These are phyloP conservation scores for Hyla sarda DNA, from an alignment of 2,113 vertebrate species.

Conservation along the genomic window DNA sequence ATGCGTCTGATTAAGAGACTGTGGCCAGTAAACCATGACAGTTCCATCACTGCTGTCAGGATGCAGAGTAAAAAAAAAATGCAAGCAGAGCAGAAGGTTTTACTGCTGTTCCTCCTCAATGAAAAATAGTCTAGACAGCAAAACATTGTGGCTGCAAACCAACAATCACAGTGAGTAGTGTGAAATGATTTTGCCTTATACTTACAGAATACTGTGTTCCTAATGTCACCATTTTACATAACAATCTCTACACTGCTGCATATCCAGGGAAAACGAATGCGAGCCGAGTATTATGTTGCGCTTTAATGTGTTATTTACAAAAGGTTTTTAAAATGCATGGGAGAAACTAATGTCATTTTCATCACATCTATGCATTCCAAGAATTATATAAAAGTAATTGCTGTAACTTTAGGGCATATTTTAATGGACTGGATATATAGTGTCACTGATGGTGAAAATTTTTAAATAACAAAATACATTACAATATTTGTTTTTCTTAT, in stretches of 20 bases:
- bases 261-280: neutral
- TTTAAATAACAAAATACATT: conserved; percentile 19
- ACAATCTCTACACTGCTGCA: conserved; percentile 24
- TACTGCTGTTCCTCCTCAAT: neutral
- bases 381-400: conserved; percentile 25
- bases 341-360: conserved; percentile 35
- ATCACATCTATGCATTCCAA: conserved; percentile 7
- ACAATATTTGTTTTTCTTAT: neutral
- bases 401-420: conserved; percentile 18
- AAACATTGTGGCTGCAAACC: neutral
- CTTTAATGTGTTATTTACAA: conserved; percentile 41
- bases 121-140: neutral
- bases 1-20: conserved; percentile 62
- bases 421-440: conserved; percentile 20
- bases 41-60: conserved; percentile 75
- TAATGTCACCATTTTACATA: conserved; percentile 47
- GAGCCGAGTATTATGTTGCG: conserved; percentile 30
- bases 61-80: conserved; percentile 56
- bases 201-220: neutral
- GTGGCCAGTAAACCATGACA: conserved; percentile 71
- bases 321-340: conserved; percentile 25
- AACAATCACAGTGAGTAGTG: conserved; percentile 16
- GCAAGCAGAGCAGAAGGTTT: conserved; percentile 36
- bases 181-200: neutral
- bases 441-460: neutral